Conservation (phyloP, 2,888 invertebrate genomes). For the Nesidiocoris tenuis region DNA sequence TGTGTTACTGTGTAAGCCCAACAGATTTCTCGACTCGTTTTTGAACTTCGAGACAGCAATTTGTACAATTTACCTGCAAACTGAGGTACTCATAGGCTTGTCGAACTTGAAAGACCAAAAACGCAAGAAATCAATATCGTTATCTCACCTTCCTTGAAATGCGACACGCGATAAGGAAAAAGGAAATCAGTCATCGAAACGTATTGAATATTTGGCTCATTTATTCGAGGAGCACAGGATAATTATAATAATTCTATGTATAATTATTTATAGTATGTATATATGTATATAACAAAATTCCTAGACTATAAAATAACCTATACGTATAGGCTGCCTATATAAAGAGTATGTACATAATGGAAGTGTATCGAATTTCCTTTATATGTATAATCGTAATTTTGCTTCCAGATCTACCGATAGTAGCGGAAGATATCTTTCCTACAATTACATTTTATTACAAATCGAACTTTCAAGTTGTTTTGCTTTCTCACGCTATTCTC, state of each 20-base stretch:
- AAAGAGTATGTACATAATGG: conserved; percentile 35
- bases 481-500: conserved; percentile 2
- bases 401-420: not conserved
- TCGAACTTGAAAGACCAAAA: too few relatives aligned
- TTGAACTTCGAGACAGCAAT: too few relatives aligned
- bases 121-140: too few relatives aligned
- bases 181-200: too few relatives aligned
- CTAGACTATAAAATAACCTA: conserved; percentile 41
- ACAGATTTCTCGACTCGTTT: too few relatives aligned
- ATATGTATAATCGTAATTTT: conserved; percentile 28
- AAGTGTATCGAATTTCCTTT: conserved; percentile 32
- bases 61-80: too few relatives aligned
- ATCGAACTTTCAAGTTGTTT: conserved; percentile 28
- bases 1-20: too few relatives aligned
- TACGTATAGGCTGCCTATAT: conserved; percentile 38
- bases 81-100: too few relatives aligned
- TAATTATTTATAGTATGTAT: conserved; percentile 38
- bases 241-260: conserved; percentile 40
- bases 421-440: conserved; percentile 17
- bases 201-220: conserved; percentile 19
- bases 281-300: conserved; percentile 39
- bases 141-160: too few relatives aligned
- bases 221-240: conserved; percentile 38
- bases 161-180: too few relatives aligned
- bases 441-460: conserved; percentile 27